Evolutionary conservation across 2,113 vertebrate genomes (phyloP), one percentile per base, ranked within the genome.

Genomic region (Micromys minutus): DNA sequence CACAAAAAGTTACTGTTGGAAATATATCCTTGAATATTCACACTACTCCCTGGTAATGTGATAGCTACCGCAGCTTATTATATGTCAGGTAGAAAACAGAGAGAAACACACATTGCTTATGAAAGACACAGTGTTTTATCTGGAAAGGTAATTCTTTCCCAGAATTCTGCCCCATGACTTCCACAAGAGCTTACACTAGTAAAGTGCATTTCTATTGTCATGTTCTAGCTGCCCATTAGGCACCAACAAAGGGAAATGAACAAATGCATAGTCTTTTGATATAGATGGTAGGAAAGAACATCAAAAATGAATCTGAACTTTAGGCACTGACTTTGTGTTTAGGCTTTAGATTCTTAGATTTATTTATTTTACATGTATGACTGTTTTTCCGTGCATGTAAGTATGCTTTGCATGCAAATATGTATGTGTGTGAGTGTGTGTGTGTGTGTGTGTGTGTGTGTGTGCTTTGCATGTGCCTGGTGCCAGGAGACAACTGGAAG

Each of bases 161-260:
- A 72, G 17, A 57, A 39, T 2, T 22, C 22, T 65, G 24, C 42
- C 17, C 83, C 24, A 9, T 31, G 36, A 67, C 19, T 77, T 55
- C 15, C 74, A 47, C 42, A 69, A 47, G 3, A 69, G 72, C 19
- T 47, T 9, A 90, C 8, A n/a, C 17, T 72, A 21, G 69, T 45
- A 8, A 39, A 45, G 39, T 31, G n/a, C 3, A 63, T 5, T 4
- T 11, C 2, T 61, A 22, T 89, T 90, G 11, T 31, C 16, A 26
- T 31, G 1, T 8, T 52, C 24, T 31, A 10, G 16, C 10, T 39
- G 22, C 13, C 11, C 2, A 11, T 17, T 0, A 0, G 1, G 4
- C 12, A n/a, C 19, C 10, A 34, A n/a, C 1, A 50, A 42, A 1
- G 4, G 24, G 4, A 19, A 86, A 24, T 87, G 52, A 31, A 72